These are phyloP conservation scores for Eumerus sabulonum DNA, from an alignment of 2,888 invertebrate genomes.

Conservation along the genomic window DNA sequence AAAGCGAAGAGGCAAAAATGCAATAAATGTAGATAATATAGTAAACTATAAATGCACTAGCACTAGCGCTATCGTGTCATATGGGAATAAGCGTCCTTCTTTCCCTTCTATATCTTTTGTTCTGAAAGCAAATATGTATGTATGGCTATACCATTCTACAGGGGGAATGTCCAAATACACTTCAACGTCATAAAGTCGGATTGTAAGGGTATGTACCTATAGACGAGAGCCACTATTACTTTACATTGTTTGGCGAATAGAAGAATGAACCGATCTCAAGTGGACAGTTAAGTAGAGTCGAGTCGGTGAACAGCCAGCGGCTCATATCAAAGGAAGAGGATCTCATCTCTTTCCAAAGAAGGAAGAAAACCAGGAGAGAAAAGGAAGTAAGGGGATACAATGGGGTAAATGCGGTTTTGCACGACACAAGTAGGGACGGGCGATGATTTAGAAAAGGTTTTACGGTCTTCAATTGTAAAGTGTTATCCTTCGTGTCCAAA, in stretches of 20 bases:
- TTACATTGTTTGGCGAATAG: slow-evolving; percentile 2
- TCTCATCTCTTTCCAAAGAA: slow-evolving; percentile 1
- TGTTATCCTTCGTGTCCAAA: slow-evolving; percentile 47
- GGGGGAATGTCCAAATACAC: slow-evolving; percentile 46
- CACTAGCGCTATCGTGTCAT: slow-evolving; percentile 55
- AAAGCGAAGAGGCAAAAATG: slow-evolving; percentile 46
- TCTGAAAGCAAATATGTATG: too few relatives aligned
- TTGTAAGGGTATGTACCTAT: slow-evolving; percentile 4
- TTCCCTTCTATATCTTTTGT: slow-evolving; percentile 3
- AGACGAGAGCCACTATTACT: slow-evolving; percentile 4
- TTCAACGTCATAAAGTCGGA: slow-evolving; percentile 58
- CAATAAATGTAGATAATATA: slow-evolving; percentile 53
- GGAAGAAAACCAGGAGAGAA: slow-evolving; percentile 19
- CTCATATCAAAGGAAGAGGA: not conserved
- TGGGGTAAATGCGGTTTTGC: slow-evolving; percentile 65
- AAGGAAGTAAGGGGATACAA: not conserved
- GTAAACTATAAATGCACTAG: slow-evolving; percentile 50
- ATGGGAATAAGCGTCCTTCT: slow-evolving; percentile 47
- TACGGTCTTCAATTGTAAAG: slow-evolving; percentile 72
- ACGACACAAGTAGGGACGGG: slow-evolving; percentile 41
- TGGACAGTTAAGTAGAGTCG: slow-evolving; percentile 28
- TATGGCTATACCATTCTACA: slow-evolving; percentile 6
- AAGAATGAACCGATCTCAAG: slow-evolving; percentile 34
- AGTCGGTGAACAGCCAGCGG: not conserved
- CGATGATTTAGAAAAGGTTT: slow-evolving; percentile 70